Percentiles rank a stretch among this genome's conserved stretches.
phyloP scores from a whole-genome alignment of 2,888 invertebrate species.

The Sinhomidia bicolor region DNA sequence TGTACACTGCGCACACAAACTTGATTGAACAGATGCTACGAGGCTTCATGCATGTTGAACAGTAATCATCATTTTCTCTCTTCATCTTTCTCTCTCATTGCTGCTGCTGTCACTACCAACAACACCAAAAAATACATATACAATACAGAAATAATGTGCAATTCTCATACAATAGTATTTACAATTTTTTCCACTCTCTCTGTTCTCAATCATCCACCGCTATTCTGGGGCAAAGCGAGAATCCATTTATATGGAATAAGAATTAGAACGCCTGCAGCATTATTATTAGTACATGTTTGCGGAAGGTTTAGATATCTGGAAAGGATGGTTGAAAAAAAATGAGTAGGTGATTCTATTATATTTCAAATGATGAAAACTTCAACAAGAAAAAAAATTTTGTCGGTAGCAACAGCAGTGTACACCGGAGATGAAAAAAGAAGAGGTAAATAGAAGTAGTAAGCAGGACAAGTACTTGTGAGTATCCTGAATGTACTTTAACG shows the following conservation, averaged over 20 bases:
- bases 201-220: too few species aligned
- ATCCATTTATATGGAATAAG: not conserved
- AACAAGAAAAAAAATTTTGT: constrained; percentile 9
- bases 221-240: not conserved
- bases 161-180: not conserved
- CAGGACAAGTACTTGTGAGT: too few species aligned
- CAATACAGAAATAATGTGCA: not conserved
- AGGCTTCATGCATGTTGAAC: constrained; percentile 1
- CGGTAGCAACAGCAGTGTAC: too few species aligned
- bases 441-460: not conserved
- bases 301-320: not conserved
- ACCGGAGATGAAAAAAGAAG: constrained; percentile 20
- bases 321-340: not conserved
- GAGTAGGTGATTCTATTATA: not conserved
- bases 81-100: too few species aligned
- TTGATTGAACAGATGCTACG: not conserved
- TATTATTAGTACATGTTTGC: not conserved
- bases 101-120: too few species aligned
- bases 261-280: constrained; percentile 3
- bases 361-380: not conserved
- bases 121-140: not conserved
- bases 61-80: constrained; percentile 12
- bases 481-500: not conserved
- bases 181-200: not conserved
- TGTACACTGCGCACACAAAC: not conserved